These are phyloP conservation scores for Oscheius sp. DNA, from an alignment of 1,140 invertebrate species.

Conservation along the genomic window DNA sequence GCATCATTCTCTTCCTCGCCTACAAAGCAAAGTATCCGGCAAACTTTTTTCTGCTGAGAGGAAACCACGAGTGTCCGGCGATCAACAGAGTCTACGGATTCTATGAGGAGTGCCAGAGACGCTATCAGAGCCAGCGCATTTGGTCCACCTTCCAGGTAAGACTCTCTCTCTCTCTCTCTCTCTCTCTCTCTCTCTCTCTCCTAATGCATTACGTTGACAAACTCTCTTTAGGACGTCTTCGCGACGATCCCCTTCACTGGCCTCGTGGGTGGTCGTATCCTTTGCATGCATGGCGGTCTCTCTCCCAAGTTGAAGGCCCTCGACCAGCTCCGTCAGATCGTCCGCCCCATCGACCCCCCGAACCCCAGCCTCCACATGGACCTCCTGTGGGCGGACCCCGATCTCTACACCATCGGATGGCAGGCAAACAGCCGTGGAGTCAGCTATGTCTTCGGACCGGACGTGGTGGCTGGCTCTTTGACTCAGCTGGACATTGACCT, in stretches of 20 bases:
- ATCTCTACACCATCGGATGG: slow-evolving; percentile 73
- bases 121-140: slow-evolving; percentile 1
- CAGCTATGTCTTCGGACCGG: slow-evolving; percentile 59
- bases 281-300: no score
- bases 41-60: no score
- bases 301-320: no score
- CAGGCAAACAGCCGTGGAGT: slow-evolving; percentile 65
- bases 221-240: slow-evolving; percentile 20
- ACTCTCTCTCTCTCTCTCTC: no score
- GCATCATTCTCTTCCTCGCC: no score
- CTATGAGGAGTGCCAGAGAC: no score
- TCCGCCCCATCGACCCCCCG: slow-evolving; percentile 39
- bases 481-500: slow-evolving; percentile 3
- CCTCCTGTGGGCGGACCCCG: no score
- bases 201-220: slow-evolving; percentile 6
- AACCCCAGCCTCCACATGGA: slow-evolving; percentile 66
- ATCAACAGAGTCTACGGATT: no score
- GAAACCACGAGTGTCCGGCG: no score
- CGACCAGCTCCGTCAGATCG: slow-evolving; percentile 52
- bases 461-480: slow-evolving; percentile 27
- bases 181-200: slow-evolving; percentile 12
- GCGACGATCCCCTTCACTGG: slow-evolving; percentile 21
- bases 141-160: slow-evolving; percentile 13
- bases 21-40: no score
- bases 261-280: no score